A percentile compares a stretch with the other conserved stretches of the same genome.
Evolutionary conservation across 2,113 vertebrate genomes (phyloP).

Genomic region (Dendrocopos noguchii): DNA sequence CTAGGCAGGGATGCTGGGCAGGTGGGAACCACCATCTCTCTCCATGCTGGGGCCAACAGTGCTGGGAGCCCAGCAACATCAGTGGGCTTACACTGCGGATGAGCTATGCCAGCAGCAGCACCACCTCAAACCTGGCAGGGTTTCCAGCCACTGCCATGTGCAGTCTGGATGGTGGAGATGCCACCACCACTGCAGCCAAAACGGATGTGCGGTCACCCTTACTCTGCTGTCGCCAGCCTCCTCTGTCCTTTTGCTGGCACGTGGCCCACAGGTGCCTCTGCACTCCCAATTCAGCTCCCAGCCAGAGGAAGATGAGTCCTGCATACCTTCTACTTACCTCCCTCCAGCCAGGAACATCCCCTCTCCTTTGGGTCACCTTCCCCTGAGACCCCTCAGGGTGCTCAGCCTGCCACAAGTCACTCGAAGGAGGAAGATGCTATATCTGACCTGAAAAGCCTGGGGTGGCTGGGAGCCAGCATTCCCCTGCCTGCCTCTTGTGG

Average conservation of each 20-base stretch:
- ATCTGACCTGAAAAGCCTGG: neutral
- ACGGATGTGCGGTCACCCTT: accelerated
- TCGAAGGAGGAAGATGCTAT: neutral
- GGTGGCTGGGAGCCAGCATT: neutral
- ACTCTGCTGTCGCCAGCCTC: neutral
- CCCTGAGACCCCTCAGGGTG: neutral
- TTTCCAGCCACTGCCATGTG: neutral
- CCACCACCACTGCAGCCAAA: neutral
- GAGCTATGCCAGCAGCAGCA: accelerated
- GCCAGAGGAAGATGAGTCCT: accelerated
- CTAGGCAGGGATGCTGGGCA: accelerated
- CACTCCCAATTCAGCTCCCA: neutral
- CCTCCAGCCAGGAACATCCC: neutral
- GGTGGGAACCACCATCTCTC: accelerated
- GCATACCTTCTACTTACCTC: accelerated
- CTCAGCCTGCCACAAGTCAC: neutral
- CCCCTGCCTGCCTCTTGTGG: neutral
- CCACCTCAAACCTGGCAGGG: neutral
- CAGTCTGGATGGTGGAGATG: neutral
- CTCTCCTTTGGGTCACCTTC: neutral
- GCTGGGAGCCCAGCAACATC: accelerated
- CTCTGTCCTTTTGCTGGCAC: neutral
- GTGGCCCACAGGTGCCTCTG: neutral
- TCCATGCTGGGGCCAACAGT: accelerated
- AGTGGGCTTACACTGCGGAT: accelerated